Base-by-base conservation (phyloP, 2,888 invertebrate genomes). In the Meteorus cinctellus region DNA sequence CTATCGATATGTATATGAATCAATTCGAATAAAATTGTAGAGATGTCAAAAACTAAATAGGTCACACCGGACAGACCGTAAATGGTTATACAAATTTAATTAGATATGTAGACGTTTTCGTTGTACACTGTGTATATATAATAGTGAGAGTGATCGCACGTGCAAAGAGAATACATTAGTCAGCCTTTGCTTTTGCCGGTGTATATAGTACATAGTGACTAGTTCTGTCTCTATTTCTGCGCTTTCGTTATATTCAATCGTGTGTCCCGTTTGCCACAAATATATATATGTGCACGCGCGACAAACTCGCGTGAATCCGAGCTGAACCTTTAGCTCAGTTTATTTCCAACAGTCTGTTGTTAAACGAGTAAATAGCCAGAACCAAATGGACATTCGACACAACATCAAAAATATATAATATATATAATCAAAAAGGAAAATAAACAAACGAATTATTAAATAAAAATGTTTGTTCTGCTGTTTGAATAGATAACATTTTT, bases 251-350 rank as follows among this genome's bases (percentile, higher is more conserved):
- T 62, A 62, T 71, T 71, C 66, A 31, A 65, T 36, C 66, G 36
- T 45, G 31, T 63, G 8, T 51, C 16, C 31, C 19, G n/a, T 60
- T 48, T 51, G 29, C 12, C 62, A 14, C 31, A 5, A 27, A 29
- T 31, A 16, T 14, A 16, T 14, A 29, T 31, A 29, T 19, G 16
- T 19, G 4, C 65, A 34, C 12, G 63, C n/a, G 65, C 31, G 51
- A 69, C 70, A 36, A 51, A 71, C 55, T 55, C 71, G 45, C 60
- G 60, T 60, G 62, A 51, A 66, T 72, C 27, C 34, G 19, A 36
- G 65, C 71, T 16, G 34, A 73, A 55, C 34, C 66, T 66, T 73
- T 66, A 55, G 72, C 76, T 76, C 76, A 76, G 72, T 76, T 76
- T 62, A 76, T 72, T 72, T 68, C 51, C 62, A 76, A 76, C 67